A percentile compares a stretch with the other conserved stretches of the same genome.
Evolutionary conservation across 2,888 invertebrate species (phyloP).

Genomic region (Amorpha juglandis): DNA sequence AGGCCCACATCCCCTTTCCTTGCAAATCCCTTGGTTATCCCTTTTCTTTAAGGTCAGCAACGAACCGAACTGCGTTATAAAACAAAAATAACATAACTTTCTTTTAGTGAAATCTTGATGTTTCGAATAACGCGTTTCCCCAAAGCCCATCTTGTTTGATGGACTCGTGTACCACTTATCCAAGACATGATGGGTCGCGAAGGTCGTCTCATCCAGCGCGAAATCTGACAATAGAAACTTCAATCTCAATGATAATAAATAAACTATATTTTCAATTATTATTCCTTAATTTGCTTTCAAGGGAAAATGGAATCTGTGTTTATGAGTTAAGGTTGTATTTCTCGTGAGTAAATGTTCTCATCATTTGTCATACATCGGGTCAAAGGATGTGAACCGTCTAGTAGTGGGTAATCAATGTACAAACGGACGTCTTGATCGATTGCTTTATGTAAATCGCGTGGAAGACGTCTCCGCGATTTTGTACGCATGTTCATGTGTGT

Average conservation of each 20-base stretch:
- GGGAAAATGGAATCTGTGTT: neutral
- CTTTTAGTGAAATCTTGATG: constrained; percentile 17
- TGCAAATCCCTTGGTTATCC: too few species aligned
- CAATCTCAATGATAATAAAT: constrained; percentile 15
- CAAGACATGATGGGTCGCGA: constrained; percentile 12
- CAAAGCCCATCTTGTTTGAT: neutral
- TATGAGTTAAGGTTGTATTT: neutral
- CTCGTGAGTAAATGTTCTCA: constrained; percentile 26
- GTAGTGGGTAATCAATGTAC: constrained; percentile 63
- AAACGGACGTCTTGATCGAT: constrained; percentile 68
- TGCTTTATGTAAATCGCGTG: constrained; percentile 51
- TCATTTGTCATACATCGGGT: constrained; percentile 71
- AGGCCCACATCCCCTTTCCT: too few species aligned
- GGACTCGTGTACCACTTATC: constrained; percentile 8
- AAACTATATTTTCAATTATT: constrained; percentile 17
- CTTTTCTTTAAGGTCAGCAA: too few species aligned
- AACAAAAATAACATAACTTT: neutral
- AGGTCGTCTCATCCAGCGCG: constrained; percentile 4
- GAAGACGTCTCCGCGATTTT: constrained; percentile 34
- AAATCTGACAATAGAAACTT: constrained; percentile 8
- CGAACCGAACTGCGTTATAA: too few species aligned
- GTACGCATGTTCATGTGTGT: neutral
- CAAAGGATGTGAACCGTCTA: constrained; percentile 70
- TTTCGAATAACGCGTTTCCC: neutral
- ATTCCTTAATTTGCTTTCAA: neutral